phyloP scores from a whole-genome alignment of 2,113 vertebrate species.

The Paramisgurnus dabryanus region DNA sequence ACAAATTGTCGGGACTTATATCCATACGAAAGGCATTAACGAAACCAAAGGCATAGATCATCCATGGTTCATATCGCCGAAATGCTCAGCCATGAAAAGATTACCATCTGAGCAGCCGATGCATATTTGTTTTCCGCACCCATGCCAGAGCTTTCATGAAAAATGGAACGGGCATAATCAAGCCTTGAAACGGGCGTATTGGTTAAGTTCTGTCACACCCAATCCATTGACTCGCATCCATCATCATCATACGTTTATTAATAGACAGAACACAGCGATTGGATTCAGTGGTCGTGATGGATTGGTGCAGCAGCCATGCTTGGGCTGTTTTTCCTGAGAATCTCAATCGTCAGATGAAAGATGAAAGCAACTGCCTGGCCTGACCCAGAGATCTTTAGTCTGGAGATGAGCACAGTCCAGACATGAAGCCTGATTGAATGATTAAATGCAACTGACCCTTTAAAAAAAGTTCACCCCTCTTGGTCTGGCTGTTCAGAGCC shows the following conservation, averaged over 20 bases:
- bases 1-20: conserved; percentile 24
- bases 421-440: conserved; percentile 31
- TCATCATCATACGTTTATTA: conserved; percentile 64
- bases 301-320: conserved; percentile 5
- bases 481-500: conserved; percentile 58
- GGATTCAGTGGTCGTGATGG: conserved; percentile 31
- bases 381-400: conserved; percentile 14
- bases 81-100: conserved; percentile 31
- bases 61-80: conserved; percentile 8
- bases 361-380: conserved; percentile 5
- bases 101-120: conserved; percentile 21
- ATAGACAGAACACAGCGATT: conserved; percentile 19
- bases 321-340: conserved; percentile 10
- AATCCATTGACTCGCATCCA: conserved; percentile 54
- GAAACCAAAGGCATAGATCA: conserved; percentile 26
- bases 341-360: conserved; percentile 1
- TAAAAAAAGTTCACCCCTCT: conserved; percentile 65
- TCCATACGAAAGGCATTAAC: conserved; percentile 39
- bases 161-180: conserved; percentile 30
- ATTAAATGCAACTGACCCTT: conserved; percentile 43
- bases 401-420: neutral
- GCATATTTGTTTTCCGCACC: conserved; percentile 20
- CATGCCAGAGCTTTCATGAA: conserved; percentile 21
- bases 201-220: neutral
- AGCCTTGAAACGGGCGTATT: conserved; percentile 7